A percentile compares a stretch with the other conserved stretches of the same genome.
Conservation (phyloP, 2,888 invertebrate genomes). For the Dryadula phaetusa region DNA sequence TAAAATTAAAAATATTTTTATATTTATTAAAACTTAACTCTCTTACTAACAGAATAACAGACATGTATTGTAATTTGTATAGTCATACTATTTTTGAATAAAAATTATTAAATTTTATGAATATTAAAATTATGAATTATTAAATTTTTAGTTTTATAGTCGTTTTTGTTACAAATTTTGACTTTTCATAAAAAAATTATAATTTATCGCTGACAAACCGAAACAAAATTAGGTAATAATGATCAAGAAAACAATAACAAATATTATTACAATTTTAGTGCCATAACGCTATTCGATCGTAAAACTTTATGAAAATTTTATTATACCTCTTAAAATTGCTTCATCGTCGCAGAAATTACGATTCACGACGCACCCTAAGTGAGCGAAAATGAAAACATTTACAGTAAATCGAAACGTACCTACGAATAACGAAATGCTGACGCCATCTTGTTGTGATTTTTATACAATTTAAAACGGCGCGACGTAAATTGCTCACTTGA, state of each 20-base stretch:
- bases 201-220: slow-evolving; percentile 9
- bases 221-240: slow-evolving; percentile 29
- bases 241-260: slow-evolving; percentile 26
- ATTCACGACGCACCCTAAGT: slow-evolving; percentile 41
- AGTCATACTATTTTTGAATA: no score
- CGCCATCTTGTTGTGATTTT: slow-evolving; percentile 49
- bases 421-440: slow-evolving; percentile 28
- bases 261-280: slow-evolving; percentile 39
- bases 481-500: slow-evolving; percentile 52
- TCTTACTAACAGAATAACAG: no score
- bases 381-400: slow-evolving; percentile 36
- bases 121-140: neutral
- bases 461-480: slow-evolving; percentile 51
- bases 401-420: slow-evolving; percentile 26
- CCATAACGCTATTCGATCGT: slow-evolving; percentile 45
- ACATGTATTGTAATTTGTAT: no score
- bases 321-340: slow-evolving; percentile 51
- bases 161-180: neutral
- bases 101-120: no score
- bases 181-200: neutral
- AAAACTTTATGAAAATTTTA: slow-evolving; percentile 60
- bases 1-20: no score
- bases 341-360: slow-evolving; percentile 51
- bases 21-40: no score
- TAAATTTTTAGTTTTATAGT: neutral